A percentile compares a stretch with the other conserved stretches of the same genome.
phyloP scores from a whole-genome alignment of 2,113 vertebrate species.

The Isichthys henryi region DNA sequence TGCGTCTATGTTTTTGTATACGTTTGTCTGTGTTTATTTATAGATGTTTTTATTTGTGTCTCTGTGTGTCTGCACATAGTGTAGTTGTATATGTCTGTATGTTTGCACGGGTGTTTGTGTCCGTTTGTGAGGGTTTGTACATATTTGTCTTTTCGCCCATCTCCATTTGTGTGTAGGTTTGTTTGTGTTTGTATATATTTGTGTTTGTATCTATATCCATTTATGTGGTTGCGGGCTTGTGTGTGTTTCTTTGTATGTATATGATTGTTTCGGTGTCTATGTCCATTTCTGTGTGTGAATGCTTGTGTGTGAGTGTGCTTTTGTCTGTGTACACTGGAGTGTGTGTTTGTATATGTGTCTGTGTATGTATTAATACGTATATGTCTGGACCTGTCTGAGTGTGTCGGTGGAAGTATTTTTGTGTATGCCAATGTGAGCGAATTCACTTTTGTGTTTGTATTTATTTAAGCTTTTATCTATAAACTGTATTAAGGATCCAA shows the following conservation, averaged over 20 bases:
- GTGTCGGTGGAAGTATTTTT: background rate
- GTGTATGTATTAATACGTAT: background rate
- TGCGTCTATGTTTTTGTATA: background rate
- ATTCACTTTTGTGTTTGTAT: background rate
- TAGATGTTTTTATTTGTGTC: background rate
- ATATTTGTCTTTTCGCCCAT: background rate
- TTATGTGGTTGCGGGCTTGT: background rate
- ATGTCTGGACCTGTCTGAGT: background rate
- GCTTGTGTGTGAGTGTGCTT: background rate
- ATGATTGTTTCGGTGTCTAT: background rate
- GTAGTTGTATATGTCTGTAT: background rate
- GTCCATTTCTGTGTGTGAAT: background rate
- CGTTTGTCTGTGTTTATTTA: background rate
- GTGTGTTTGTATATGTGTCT: background rate
- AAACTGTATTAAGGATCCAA: background rate
- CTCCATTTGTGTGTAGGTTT: background rate
- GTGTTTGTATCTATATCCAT: background rate
- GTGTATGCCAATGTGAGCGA: background rate
- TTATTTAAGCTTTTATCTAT: background rate
- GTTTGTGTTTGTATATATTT: background rate
- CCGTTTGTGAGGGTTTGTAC: background rate
- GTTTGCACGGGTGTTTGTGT: conserved; percentile 8
- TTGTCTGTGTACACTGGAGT: background rate
- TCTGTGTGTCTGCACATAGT: background rate
- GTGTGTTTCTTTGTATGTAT: background rate